Conservation (phyloP, 2,113 vertebrate species). For the Istiophorus platypterus region DNA sequence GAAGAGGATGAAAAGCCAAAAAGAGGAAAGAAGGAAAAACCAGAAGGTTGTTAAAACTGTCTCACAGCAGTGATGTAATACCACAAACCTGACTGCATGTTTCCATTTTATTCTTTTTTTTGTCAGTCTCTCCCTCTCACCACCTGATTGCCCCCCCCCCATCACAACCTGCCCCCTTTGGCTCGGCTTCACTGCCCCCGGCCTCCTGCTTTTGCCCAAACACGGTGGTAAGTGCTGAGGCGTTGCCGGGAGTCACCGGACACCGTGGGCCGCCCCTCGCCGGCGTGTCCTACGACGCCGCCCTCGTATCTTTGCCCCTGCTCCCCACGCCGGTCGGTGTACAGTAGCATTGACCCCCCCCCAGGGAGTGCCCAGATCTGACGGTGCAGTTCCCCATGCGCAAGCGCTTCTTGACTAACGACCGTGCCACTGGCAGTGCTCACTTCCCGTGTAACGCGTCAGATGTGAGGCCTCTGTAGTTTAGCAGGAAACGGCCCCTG, state of each 20-base stretch:
- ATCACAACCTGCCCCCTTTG: constrained; percentile 52
- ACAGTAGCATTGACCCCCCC: too few species aligned
- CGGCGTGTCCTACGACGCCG: background rate
- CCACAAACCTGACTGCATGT: background rate
- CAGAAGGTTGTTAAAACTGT: background rate
- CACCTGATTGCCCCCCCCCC: constrained; percentile 33
- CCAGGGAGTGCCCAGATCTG: constrained; percentile 21
- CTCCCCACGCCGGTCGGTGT: too few species aligned
- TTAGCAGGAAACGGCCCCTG: constrained; percentile 49
- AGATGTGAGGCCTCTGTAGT: constrained; percentile 56
- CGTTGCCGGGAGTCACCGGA: constrained; percentile 45
- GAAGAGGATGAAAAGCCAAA: background rate
- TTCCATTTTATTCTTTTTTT: background rate
- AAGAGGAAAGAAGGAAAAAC: background rate
- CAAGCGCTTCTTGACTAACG: constrained; percentile 51
- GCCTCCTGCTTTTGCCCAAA: constrained; percentile 72
- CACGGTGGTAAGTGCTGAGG: constrained; percentile 54
- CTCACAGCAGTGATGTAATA: background rate
- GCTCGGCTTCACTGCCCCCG: constrained; percentile 39
- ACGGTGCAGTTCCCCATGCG: constrained; percentile 32
- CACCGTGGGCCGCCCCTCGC: constrained; percentile 25
- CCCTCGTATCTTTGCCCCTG: background rate
- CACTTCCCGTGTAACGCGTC: constrained; percentile 71
- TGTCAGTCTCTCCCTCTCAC: background rate
- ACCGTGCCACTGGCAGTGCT: constrained; percentile 42